Evolutionary conservation across 2,113 vertebrate genomes (phyloP).

Genomic region (Zingel zingel): DNA sequence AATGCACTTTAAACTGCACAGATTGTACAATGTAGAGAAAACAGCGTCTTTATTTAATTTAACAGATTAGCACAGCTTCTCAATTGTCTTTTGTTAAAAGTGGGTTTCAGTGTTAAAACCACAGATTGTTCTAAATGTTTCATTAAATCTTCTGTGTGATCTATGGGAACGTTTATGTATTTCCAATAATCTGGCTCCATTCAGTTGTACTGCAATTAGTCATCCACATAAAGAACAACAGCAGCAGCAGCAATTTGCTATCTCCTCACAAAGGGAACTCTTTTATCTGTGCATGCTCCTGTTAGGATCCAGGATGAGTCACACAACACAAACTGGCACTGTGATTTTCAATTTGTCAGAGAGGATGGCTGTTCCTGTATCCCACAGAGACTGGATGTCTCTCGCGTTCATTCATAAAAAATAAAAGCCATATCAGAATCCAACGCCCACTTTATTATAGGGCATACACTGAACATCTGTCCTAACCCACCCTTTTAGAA

Average conservation of each 20-base stretch:
- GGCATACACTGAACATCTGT: slow-evolving; percentile 52
- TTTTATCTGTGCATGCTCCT: slow-evolving; percentile 60
- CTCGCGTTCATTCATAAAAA: slow-evolving; percentile 76
- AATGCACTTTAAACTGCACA: slow-evolving; percentile 5
- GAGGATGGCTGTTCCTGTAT: slow-evolving; percentile 65
- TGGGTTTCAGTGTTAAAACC: slow-evolving; percentile 2
- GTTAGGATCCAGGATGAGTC: slow-evolving; percentile 73
- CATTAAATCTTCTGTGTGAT: slow-evolving; percentile 29
- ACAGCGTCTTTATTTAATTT: background rate
- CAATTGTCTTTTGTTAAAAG: slow-evolving; percentile 7
- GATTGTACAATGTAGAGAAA: slow-evolving; percentile 4
- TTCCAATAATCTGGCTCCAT: slow-evolving; percentile 49
- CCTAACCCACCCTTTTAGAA: slow-evolving; percentile 16
- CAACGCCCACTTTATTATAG: slow-evolving; percentile 52
- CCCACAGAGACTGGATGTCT: slow-evolving; percentile 60
- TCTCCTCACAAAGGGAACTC: slow-evolving; percentile 48
- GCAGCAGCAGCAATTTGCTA: slow-evolving; percentile 49
- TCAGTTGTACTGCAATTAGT: slow-evolving; percentile 42
- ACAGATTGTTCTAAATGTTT: slow-evolving; percentile 21
- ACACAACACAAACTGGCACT: slow-evolving; percentile 68
- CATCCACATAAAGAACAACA: slow-evolving; percentile 55
- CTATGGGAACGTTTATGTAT: slow-evolving; percentile 26
- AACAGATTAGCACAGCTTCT: background rate
- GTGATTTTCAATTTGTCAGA: slow-evolving; percentile 74
- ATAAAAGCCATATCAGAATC: slow-evolving; percentile 56